Percentiles rank a stretch among this genome's conserved stretches.
phyloP scores from a whole-genome alignment of 2,797 vertebrate genomes.

The Poeciliopsis gracilis region DNA sequence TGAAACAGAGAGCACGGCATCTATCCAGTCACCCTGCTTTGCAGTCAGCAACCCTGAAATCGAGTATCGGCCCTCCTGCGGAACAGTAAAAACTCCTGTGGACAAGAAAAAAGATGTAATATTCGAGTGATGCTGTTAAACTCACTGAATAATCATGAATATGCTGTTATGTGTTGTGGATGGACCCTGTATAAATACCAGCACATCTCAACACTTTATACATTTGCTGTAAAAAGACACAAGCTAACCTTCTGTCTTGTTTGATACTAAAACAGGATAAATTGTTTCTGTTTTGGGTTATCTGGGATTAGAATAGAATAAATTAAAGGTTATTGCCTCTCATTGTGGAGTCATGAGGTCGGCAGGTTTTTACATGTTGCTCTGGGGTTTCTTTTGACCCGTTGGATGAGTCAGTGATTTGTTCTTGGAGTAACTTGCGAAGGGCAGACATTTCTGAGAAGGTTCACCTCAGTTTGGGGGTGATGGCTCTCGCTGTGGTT shows the following conservation, averaged over 20 bases:
- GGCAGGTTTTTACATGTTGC: background rate
- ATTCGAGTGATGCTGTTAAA: background rate
- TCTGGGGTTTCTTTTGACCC: background rate
- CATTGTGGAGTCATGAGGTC: background rate
- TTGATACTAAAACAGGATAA: background rate
- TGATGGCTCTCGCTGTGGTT: background rate
- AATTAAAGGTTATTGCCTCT: background rate
- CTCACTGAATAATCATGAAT: background rate
- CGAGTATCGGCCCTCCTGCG: constrained; percentile 89
- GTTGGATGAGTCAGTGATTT: background rate
- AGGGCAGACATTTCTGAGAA: background rate
- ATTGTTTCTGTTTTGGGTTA: background rate
- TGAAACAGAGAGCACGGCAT: constrained; percentile 91
- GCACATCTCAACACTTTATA: background rate
- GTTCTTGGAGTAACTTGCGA: background rate
- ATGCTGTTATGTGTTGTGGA: background rate
- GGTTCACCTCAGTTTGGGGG: background rate
- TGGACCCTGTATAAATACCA: background rate
- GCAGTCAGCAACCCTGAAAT: constrained; percentile 90
- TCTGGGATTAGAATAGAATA: background rate
- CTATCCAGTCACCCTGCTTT: constrained; percentile 80
- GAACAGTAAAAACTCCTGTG: constrained; percentile 91
- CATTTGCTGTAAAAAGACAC: background rate
- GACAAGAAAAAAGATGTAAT: constrained; percentile 3
- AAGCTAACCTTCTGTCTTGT: background rate